phyloP scores from a whole-genome alignment of 2,888 invertebrate genomes.

The Andrena fulva region DNA sequence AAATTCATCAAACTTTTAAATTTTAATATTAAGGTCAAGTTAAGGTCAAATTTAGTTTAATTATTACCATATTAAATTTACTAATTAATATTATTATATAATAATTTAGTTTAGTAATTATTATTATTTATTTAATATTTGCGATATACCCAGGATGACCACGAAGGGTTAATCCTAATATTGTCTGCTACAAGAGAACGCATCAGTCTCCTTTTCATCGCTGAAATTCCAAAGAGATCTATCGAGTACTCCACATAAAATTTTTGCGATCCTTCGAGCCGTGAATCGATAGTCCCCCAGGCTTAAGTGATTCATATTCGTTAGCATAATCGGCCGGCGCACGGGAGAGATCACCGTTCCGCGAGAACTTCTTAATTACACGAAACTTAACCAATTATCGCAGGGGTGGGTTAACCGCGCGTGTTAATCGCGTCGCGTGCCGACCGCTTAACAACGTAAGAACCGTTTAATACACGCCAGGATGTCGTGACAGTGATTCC shows the following conservation, averaged over 20 bases:
- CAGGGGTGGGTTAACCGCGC: conserved; percentile 49
- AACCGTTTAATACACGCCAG: conserved; percentile 44
- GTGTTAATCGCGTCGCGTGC: conserved; percentile 64
- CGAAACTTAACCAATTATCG: conserved; percentile 64
- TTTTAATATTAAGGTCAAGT: too few relatives aligned
- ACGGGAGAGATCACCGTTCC: conserved; percentile 3
- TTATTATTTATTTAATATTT: too few relatives aligned
- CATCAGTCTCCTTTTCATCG: not conserved
- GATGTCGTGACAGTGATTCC: conserved; percentile 49
- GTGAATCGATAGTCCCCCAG: not conserved
- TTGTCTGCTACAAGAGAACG: not conserved
- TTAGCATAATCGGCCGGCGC: conserved; percentile 42
- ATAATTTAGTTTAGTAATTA: too few relatives aligned
- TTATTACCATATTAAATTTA: too few relatives aligned
- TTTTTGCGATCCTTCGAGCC: not conserved
- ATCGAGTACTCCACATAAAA: not conserved
- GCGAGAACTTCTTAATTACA: conserved; percentile 62
- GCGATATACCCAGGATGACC: too few relatives aligned
- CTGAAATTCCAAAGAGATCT: not conserved
- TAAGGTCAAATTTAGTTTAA: too few relatives aligned
- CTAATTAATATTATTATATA: too few relatives aligned
- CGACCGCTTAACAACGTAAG: conserved; percentile 44
- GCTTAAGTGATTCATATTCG: conserved; percentile 30
- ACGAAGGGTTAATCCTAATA: not conserved
- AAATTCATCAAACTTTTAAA: too few relatives aligned